phyloP scores from a whole-genome alignment of 2,113 vertebrate genomes.

The Oriolus oriolus region DNA sequence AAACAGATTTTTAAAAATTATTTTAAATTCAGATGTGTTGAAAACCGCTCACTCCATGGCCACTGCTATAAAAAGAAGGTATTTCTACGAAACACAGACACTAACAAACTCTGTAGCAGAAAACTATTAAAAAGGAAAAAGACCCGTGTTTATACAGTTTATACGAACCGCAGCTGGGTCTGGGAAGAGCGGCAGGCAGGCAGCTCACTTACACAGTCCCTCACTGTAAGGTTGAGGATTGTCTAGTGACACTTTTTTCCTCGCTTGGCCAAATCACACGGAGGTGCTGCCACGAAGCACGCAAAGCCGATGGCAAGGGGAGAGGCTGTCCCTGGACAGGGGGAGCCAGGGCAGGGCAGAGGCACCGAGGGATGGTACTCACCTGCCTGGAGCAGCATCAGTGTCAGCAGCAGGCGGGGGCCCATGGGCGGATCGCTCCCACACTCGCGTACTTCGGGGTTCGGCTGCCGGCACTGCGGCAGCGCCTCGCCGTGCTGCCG shows the following conservation, averaged over 20 bases:
- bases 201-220: not conserved
- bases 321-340: not conserved
- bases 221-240: rapidly evolving
- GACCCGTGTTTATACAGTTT: not conserved
- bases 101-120: not conserved
- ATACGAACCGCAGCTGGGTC: not conserved
- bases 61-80: not conserved
- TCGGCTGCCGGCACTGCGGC: not conserved
- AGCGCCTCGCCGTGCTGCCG: not conserved
- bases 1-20: not conserved
- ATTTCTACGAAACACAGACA: not conserved
- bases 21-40: not conserved
- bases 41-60: not conserved
- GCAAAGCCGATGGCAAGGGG: not conserved
- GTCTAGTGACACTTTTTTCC: rapidly evolving
- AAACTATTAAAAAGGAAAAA: not conserved
- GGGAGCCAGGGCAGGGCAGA: not conserved
- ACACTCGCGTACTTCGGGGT: rapidly evolving
- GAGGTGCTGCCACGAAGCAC: not conserved
- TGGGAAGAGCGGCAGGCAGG: not conserved
- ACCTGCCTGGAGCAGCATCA: conserved; percentile 58
- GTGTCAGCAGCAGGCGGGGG: not conserved
- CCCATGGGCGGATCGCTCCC: conserved; percentile 23
- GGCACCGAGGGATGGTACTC: not conserved
- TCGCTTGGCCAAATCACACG: not conserved